phyloP scores from a whole-genome alignment of 2,113 vertebrate genomes.

The Blennius ocellaris region DNA sequence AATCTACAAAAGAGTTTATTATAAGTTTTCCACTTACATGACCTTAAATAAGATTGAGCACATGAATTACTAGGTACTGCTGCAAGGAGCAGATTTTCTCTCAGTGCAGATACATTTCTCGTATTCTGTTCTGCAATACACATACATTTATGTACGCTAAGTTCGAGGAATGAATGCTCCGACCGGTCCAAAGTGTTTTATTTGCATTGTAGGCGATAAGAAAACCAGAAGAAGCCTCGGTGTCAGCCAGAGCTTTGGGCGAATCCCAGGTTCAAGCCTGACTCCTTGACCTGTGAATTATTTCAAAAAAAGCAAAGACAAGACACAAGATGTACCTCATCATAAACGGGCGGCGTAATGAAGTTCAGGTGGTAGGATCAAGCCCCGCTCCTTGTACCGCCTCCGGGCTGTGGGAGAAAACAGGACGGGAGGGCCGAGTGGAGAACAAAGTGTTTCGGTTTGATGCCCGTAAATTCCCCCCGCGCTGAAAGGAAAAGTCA shows the following conservation, averaged over 20 bases:
- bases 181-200: too few species aligned
- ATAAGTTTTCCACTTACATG: too few species aligned
- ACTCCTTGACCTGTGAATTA: slow-evolving; percentile 40
- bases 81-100: too few species aligned
- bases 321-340: slow-evolving; percentile 53
- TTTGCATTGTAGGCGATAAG: too few species aligned
- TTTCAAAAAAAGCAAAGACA: slow-evolving; percentile 30
- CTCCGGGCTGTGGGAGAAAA: slow-evolving; percentile 43
- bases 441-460: slow-evolving; percentile 59
- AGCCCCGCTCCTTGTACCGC: slow-evolving; percentile 11
- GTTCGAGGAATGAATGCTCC: too few species aligned
- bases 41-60: too few species aligned
- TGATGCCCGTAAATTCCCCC: slow-evolving; percentile 54
- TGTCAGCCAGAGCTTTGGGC: background rate
- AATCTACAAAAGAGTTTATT: too few species aligned
- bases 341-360: slow-evolving; percentile 55
- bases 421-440: slow-evolving; percentile 35
- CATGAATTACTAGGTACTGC: too few species aligned
- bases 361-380: slow-evolving; percentile 64
- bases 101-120: too few species aligned
- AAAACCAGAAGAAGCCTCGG: background rate
- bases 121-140: too few species aligned
- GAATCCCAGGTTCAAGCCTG: slow-evolving; percentile 24
- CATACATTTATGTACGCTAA: too few species aligned
- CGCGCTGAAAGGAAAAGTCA: slow-evolving; percentile 26